Base-by-base conservation (phyloP, 2,888 invertebrate species). In the Cantharis rustica region DNA sequence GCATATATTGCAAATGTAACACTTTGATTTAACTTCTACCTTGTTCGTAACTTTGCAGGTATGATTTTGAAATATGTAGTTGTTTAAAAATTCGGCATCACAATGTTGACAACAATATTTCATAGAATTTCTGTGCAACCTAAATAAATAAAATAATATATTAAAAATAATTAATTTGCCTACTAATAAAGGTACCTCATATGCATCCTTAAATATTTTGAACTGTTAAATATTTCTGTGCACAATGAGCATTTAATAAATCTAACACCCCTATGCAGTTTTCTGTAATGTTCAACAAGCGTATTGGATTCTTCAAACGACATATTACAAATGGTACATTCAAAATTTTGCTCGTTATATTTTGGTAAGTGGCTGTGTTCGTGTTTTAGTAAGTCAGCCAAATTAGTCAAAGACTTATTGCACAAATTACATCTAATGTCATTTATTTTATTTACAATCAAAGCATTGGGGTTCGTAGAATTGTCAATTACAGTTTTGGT, bases 221-320 rank as follows among this genome's bases (percentile, higher is more conserved):
- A 13, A 11, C n/a, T 17, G 11, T 1, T 61, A 17, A 68, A 72
- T 68, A 61, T 66, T 4, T 68, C 13, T 16, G 17, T 23, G 16
- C 72, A 72, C 2, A 17, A 10, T 16, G 17, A 15, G 16, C 72
- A 72, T 61, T 68, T 68, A 16, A 72, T 72, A 26, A 68, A 68
- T 20, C 17, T 72, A 11, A 68, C 68, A 47, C 4, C 27, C 7
- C 5, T 31, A 17, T 72, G 72, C 10, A 20, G 13, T 10, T 20
- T 10, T 10, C 7, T n/a, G 17, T 68, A 72, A 68, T 72, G 72
- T 15, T 61, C 16, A 31, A 72, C 9, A 17, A 72, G 31, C 2
- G 7, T 16, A 20, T 9, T 16, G 11, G 64, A 15, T 20, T 68
- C n/a, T 13, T 68, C 16, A 47, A 68, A 68, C 4, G 13, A n/a